Evolutionary conservation across 2,113 vertebrate genomes (phyloP), one percentile per base, ranked within the genome.

Genomic region (Takifugu flavidus): DNA sequence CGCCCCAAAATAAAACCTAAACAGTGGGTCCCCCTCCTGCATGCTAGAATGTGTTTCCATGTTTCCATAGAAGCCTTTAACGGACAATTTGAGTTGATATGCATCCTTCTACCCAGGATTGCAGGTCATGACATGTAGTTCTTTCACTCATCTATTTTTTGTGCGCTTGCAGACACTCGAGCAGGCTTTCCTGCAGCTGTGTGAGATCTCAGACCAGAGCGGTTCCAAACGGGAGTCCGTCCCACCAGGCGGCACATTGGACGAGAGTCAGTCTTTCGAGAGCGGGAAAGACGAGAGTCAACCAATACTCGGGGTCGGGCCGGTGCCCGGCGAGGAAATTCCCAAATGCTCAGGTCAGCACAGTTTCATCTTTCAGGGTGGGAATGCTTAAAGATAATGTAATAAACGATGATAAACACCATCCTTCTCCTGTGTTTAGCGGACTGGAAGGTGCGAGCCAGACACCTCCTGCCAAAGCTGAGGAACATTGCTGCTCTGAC

Each of bases 131-230:
- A 31, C 29, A 31, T 4, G 7, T 1, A 7, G 31, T 7, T 34
- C 34, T 39, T 6, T 10, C 34, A 11, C 25, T 65, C 25, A 69
- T 29, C 15, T n/a, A 25, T 15, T 10, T 59, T 31, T 10, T 42
- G 27, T 6, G 3, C 11, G 25, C 0, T 42, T 54, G 0, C 79
- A 93, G 91, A 91, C 90, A 4, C 78, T 93, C 77, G 91, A 93
- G 77, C 82, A 79, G 6, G 90, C 89, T 25, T 93, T 93, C 82
- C 86, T 93, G 56, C 89, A 88, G 74, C 87, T 93, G 60, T 93
- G 91, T 57, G 78, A 91, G 84, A 70, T 78, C 0, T 90, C 82
- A 0, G 91, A 93, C 74, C 89, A 86, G 68, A 25, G 6, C 0
- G 28, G 3, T 28, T 47, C 85, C 1, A 81, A 82, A 6, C 68